Evolutionary conservation across 92 coral and sea anemone genomes (phyloP), one percentile per base, ranked within the genome.

Genomic region (Palythoa grandis): DNA sequence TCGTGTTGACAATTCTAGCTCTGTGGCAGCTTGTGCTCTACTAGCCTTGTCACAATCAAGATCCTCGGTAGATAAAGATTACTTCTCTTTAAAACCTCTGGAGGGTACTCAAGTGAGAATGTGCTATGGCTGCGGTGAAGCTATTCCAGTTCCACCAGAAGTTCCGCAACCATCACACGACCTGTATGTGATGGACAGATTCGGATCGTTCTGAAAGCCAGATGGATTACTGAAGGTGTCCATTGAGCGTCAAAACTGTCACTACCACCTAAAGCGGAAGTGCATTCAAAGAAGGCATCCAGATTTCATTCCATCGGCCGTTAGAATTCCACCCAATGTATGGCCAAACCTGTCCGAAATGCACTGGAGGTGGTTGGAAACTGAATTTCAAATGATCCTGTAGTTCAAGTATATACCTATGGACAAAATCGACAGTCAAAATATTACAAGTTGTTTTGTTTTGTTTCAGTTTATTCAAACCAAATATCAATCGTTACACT

Each of bases 211-310:
- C 83, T 86, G 75, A 71, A 76, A 73, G 70, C 14, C 89, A 85
- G 89, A 89, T 86, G 92, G 87, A 37, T 11, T 68, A 25, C 61
- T 85, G 9, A 86, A 89, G 58, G 92, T 89, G 7, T 76, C 86
- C 74, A 67, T 52, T 35, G 89, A 75, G 38, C 88, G 70, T 24
- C 91, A 88, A 58, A 88, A 74, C 43, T 88, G 91, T 74, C 89
- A 89, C 74, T 85, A 89, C 83, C 92, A 78, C 80, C 76, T 72
- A 24, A 77, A 78, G 68, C 74, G 19, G 69, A 54, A 40, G 58
- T 89, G 86, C 52, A 68, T 85, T 67, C 22, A 85, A 85, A 52
- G 76, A 78, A 71, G 37, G 69, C 89, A 85, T 74, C 29, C 54
- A 52, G 87, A 89, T 50, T 89, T 89, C 72, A 5, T 77, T 25